Evolutionary conservation across 92 coral and sea anemone species (phyloP).

Genomic region (Bergia puertoricense): DNA sequence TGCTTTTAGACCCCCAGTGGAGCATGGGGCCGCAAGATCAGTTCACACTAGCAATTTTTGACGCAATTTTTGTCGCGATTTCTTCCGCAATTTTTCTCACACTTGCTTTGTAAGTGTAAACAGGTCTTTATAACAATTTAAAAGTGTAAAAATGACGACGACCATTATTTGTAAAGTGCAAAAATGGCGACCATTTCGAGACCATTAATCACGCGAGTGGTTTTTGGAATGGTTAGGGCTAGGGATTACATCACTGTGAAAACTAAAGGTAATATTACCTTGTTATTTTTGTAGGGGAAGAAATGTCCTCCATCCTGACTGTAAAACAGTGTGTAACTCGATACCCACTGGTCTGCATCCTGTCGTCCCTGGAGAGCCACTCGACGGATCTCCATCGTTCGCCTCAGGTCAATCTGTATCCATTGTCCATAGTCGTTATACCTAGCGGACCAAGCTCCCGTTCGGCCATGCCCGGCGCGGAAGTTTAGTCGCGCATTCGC

Average conservation of each 20-base stretch:
- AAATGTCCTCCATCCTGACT: slow-evolving; percentile 26
- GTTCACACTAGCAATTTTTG: too few relatives aligned
- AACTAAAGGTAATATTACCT: not conserved
- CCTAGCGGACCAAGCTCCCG: slow-evolving; percentile 23
- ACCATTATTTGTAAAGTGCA: too few relatives aligned
- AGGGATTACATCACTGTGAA: too few relatives aligned
- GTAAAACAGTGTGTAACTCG: slow-evolving; percentile 10
- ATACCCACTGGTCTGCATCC: slow-evolving; percentile 1
- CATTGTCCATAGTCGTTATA: slow-evolving; percentile 21
- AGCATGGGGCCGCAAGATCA: too few relatives aligned
- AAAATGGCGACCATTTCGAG: not conserved
- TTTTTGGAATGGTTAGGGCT: not conserved
- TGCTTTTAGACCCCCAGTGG: too few relatives aligned
- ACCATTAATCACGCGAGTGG: not conserved
- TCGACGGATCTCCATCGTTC: slow-evolving; percentile 12
- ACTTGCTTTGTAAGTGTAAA: too few relatives aligned
- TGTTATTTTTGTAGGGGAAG: not conserved
- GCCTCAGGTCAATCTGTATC: slow-evolving; percentile 6
- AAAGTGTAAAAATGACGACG: too few relatives aligned
- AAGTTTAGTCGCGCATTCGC: slow-evolving; percentile 23
- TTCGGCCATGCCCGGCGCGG: slow-evolving; percentile 8
- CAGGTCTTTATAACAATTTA: too few relatives aligned
- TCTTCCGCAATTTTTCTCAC: too few relatives aligned
- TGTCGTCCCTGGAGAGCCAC: slow-evolving; percentile 27
- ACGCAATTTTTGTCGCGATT: too few relatives aligned